A percentile compares a stretch with the other conserved stretches of the same genome.
These are phyloP conservation scores for Osmoderma eremita DNA, from an alignment of 2,888 invertebrate genomes.

Conservation along the genomic window DNA sequence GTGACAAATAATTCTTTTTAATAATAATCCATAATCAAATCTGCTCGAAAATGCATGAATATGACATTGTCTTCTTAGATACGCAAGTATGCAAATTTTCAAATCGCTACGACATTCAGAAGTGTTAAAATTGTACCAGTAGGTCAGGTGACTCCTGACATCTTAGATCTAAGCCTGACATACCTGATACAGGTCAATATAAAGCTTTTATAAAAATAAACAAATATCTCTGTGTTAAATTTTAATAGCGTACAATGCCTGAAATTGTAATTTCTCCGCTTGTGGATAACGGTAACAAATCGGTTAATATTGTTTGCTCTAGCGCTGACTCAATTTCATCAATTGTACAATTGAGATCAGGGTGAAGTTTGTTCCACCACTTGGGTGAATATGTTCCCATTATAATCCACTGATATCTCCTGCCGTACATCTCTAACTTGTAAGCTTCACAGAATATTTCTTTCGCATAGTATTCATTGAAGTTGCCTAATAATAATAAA, in stretches of 20 bases:
- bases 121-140: too few species aligned
- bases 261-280: slow-evolving; percentile 88
- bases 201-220: too few species aligned
- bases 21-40: too few species aligned
- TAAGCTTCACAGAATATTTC: slow-evolving; percentile 89
- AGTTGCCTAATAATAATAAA: slow-evolving; percentile 85
- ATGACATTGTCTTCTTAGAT: too few species aligned
- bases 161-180: too few species aligned
- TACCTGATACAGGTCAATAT: too few species aligned
- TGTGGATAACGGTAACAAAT: slow-evolving; percentile 86
- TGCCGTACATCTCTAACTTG: slow-evolving; percentile 87
- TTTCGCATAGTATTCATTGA: slow-evolving; percentile 93
- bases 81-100: too few species aligned
- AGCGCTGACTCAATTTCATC: slow-evolving; percentile 81
- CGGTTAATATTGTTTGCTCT: slow-evolving; percentile 89
- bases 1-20: too few species aligned
- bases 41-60: too few species aligned
- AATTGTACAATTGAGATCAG: slow-evolving; percentile 74
- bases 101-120: too few species aligned
- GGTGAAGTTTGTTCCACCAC: slow-evolving; percentile 75
- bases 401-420: slow-evolving; percentile 95
- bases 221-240: too few species aligned
- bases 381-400: slow-evolving; percentile 85
- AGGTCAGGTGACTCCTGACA: too few species aligned
- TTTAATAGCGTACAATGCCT: slow-evolving; percentile 77